Percentiles rank a stretch among this genome's conserved stretches.
Evolutionary conservation across 2,797 vertebrate genomes (phyloP).

Genomic region (Cottoperca gobio): DNA sequence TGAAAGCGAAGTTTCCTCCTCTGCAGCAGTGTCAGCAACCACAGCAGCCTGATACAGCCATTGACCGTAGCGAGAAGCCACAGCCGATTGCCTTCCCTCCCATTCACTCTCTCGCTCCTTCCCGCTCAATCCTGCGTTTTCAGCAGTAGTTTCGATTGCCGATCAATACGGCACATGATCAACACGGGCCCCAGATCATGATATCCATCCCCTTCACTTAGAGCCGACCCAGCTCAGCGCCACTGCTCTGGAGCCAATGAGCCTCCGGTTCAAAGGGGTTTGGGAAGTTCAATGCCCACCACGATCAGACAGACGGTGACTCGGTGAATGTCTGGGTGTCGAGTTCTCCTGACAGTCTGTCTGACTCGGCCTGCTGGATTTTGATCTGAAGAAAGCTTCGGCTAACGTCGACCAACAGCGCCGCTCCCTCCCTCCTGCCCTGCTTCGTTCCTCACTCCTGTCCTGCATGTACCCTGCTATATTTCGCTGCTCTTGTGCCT

Average conservation of each 20-base stretch:
- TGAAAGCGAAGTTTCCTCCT: constrained; percentile 54
- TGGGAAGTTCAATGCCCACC: constrained; percentile 68
- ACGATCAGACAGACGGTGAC: constrained; percentile 61
- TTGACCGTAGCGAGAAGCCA: constrained; percentile 55
- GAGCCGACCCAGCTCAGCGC: constrained; percentile 45
- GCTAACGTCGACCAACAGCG: constrained; percentile 40
- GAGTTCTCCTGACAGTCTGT: constrained; percentile 73
- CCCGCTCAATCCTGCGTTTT: constrained; percentile 63
- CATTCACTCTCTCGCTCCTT: constrained; percentile 32
- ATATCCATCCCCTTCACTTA: constrained; percentile 75
- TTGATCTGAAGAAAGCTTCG: constrained; percentile 51
- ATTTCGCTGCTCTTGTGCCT: constrained; percentile 53
- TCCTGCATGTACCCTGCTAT: constrained; percentile 27
- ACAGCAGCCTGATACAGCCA: constrained; percentile 50
- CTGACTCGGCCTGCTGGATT: constrained; percentile 60
- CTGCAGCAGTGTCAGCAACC: constrained; percentile 41
- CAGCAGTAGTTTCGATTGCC: constrained; percentile 73
- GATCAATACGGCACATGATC: constrained; percentile 79
- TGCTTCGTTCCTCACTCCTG: constrained; percentile 14
- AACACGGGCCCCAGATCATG: constrained; percentile 67
- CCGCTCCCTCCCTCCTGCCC: constrained; percentile 34
- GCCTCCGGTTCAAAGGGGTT: constrained; percentile 51
- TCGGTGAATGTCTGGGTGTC: constrained; percentile 64
- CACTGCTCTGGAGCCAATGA: constrained; percentile 52
- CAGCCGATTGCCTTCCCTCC: constrained; percentile 63